These are phyloP conservation scores for Diphyllodes magnificus DNA, from an alignment of 2,113 vertebrate species.

Conservation along the genomic window DNA sequence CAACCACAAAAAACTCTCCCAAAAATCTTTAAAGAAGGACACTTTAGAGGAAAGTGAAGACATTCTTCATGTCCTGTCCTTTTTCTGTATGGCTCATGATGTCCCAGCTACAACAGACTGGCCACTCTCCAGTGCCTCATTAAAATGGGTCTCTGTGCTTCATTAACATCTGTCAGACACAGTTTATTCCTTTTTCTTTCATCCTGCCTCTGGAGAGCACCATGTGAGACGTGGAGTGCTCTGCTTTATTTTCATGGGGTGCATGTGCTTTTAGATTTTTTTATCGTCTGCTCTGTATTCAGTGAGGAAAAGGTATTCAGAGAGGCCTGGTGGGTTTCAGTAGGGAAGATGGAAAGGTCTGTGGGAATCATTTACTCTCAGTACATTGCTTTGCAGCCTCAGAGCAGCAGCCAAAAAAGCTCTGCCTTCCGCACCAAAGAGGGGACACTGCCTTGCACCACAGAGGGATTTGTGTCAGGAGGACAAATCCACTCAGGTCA, in stretches of 20 bases:
- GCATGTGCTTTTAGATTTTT: neutral
- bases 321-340: neutral
- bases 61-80: neutral
- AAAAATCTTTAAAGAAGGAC: neutral
- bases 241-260: neutral
- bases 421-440: neutral
- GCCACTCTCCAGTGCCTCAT: neutral
- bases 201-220: neutral
- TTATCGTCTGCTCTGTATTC: neutral
- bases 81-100: neutral
- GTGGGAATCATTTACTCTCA: neutral
- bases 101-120: neutral
- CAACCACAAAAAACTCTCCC: neutral
- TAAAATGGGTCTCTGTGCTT: neutral
- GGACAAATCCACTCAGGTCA: neutral
- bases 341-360: neutral
- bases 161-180: neutral
- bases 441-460: neutral
- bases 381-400: neutral
- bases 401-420: neutral
- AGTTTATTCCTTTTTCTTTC: neutral
- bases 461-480: neutral
- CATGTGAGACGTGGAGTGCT: neutral
- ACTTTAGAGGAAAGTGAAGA: neutral
- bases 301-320: neutral